Base-by-base conservation (phyloP, 2,888 invertebrate species). In the Lomographa bimaculata region DNA sequence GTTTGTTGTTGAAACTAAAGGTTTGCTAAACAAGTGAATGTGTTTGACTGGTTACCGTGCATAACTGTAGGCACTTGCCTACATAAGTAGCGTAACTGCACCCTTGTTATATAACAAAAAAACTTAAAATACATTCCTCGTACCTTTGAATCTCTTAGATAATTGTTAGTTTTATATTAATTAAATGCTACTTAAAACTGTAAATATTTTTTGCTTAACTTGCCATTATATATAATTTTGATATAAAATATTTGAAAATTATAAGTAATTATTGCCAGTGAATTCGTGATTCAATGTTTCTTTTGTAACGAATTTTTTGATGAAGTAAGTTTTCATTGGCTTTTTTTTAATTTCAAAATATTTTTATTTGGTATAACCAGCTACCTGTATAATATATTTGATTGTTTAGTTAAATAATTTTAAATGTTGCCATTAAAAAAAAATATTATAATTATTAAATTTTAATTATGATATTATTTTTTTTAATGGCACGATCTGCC, bases 201-300 rank as follows among this genome's bases (percentile, higher is more conserved):
- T 42, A 38, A 35, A 35, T 36, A 30, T 23, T 39, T 5, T 23
- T 26, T 21, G 21, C 21, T 11, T 18, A 9, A 34, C 39, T 36
- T 40, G 35, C 35, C 34, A 39, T 17, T 14, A 14, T 14, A 3
- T 3, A 14, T 14, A 4, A 4, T 14, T 14, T 14, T 14, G 14
- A 14, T 14, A 14, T 14, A n/a, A n/a, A n/a, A 3, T 14, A 3
- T 14, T 14, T 14, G 2, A 14, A 14, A 14, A 2, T 14, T 14
- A 14, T 4, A 14, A 14, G 14, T 4, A 14, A 14, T 14, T n/a
- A n/a, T 16, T 25, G 30, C 38, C 38, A 37, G 37, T 37, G 29
- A 29, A 7, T 9, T 3, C 4, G 5, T 6, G 5, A 17, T 20
- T 8, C 3, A 8, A 8, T 7, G 8, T 4, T 4, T 4, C 2